Conservation (phyloP, 1,140 invertebrate genomes). For the Drosophila ananassae region DNA sequence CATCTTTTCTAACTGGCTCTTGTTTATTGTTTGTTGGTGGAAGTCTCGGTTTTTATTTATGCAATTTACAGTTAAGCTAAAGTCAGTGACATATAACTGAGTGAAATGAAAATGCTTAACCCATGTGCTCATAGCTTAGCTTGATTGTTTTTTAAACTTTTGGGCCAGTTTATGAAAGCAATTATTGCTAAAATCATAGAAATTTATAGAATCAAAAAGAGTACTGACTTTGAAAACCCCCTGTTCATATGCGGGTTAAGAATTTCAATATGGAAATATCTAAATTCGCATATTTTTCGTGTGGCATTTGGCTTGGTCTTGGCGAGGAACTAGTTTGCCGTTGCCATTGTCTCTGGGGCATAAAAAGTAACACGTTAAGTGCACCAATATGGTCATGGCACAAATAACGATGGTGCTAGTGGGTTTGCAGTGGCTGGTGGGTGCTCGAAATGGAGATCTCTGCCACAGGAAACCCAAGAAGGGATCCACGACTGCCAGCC, state of each 20-base stretch:
- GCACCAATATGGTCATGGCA: slow-evolving; percentile 65
- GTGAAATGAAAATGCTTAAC: slow-evolving; percentile 22
- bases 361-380: slow-evolving; percentile 58
- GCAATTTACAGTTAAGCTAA: slow-evolving; percentile 70
- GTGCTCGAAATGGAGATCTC: slow-evolving; percentile 14
- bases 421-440: slow-evolving; percentile 16
- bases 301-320: slow-evolving; percentile 25
- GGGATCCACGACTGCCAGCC: slow-evolving; percentile 17
- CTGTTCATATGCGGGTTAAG: slow-evolving; percentile 11
- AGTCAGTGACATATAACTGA: slow-evolving; percentile 28
- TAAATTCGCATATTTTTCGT: neutral
- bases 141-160: too few relatives aligned
- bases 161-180: too few relatives aligned
- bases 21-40: slow-evolving; percentile 44
- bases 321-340: slow-evolving; percentile 36
- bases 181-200: neutral
- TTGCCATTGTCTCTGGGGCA: slow-evolving; percentile 34
- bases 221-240: neutral
- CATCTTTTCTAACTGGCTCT: slow-evolving; percentile 42
- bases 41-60: slow-evolving; percentile 73
- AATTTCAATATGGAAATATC: slow-evolving; percentile 35
- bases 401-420: slow-evolving; percentile 33
- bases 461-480: slow-evolving; percentile 3
- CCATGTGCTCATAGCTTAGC: neutral
- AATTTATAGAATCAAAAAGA: too few relatives aligned